phyloP scores from a whole-genome alignment of 2,113 vertebrate species.

The Lathamus discolor region DNA sequence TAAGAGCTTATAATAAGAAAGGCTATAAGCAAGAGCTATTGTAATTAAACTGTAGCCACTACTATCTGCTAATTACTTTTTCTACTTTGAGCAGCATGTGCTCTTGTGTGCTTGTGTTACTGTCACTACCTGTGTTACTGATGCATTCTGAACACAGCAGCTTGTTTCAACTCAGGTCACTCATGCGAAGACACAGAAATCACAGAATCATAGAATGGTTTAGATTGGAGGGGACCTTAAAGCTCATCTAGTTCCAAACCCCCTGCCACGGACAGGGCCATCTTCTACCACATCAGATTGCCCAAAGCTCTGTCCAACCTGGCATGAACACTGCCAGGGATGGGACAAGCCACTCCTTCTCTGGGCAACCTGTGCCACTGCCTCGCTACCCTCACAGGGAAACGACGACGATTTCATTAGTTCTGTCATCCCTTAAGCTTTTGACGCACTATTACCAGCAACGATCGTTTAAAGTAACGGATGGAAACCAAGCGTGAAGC shows the following conservation, averaged over 20 bases:
- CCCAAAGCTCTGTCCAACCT: neutral
- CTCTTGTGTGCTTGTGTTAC: fast-evolving
- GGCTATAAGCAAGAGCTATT: fast-evolving
- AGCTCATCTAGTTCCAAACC: neutral
- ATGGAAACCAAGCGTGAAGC: fast-evolving
- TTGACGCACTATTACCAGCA: neutral
- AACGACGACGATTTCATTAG: neutral
- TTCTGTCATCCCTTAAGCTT: neutral
- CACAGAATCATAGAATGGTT: neutral
- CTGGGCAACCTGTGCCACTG: neutral
- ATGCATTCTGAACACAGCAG: fast-evolving
- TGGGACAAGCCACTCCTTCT: neutral
- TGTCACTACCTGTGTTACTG: fast-evolving
- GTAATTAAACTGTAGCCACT: neutral
- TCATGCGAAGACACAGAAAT: neutral
- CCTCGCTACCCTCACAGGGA: neutral
- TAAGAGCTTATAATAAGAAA: neutral
- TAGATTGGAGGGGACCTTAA: neutral
- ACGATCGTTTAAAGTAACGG: neutral
- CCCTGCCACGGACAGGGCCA: neutral
- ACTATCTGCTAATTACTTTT: too few relatives aligned
- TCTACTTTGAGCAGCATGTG: fast-evolving
- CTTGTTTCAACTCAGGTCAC: too few relatives aligned
- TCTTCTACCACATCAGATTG: neutral
- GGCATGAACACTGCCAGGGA: neutral